Evolutionary conservation across 2,113 vertebrate species (phyloP), one percentile per base, ranked within the genome.

Genomic region (Morone chrysops): DNA sequence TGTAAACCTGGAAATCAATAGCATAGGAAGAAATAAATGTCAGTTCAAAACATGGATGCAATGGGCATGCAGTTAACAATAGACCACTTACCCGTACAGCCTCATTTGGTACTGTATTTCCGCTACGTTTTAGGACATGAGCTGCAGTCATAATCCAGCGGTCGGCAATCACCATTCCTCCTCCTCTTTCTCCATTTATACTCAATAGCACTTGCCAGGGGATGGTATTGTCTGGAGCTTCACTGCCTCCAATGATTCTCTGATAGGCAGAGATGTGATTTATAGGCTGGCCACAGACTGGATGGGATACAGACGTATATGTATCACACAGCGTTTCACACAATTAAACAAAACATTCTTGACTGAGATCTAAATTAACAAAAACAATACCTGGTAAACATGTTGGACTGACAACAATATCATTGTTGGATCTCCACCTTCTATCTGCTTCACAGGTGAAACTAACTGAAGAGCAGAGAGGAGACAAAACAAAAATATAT

Each of bases 101-200:
- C 0, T 77, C 11, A 0, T 1, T 18, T 31, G 48, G 0, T n/a
- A 0, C 6, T 9, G 0, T 1, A 0, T 0, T 2, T 36, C 6
- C 53, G 0, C 0, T 0, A 0, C 1, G 0, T 2, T 6, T 1
- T 0, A 94, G 0, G 8, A 81, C 74, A 53, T 95, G 92, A 70
- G 94, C 95, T 47, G 94, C 93, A 4, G 95, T 95, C 90, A 95
- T 48, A 41, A 95, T 8, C 95, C 95, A 95, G 3, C 43, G 84
- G 12, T 94, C 94, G 20, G 60, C 86, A 14, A 95, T 91, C 70
- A 95, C 80, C 20, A 92, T 84, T 1, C 90, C 95, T 38, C 93
- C 94, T 77, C 5, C 92, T 56, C 82, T 67, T 0, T 0, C 0
- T 4, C 57, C 22, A 0, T 0, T 0, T 2, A 56, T 0, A 43